phyloP scores from a whole-genome alignment of 2,113 vertebrate species.

The Nothocercus nigrocapillus region DNA sequence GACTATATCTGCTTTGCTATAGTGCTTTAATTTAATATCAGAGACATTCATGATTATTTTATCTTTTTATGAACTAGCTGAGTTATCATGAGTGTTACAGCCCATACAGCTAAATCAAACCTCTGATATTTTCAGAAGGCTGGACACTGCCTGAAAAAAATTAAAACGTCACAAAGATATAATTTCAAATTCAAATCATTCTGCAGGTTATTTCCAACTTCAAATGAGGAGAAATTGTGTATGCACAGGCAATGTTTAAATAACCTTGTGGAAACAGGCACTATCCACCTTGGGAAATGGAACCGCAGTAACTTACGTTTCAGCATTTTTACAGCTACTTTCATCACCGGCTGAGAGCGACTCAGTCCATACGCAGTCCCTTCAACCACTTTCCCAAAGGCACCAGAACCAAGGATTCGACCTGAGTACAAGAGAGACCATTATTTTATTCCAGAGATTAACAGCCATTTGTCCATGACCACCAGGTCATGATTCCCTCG shows the following conservation, averaged over 20 bases:
- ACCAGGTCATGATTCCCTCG: background rate
- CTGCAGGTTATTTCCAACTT: background rate
- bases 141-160: background rate
- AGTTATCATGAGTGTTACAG: background rate
- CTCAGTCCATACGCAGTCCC: constrained; percentile 96
- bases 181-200: background rate
- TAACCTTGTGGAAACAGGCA: background rate
- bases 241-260: background rate
- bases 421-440: constrained; percentile 73
- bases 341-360: constrained; percentile 96
- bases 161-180: background rate
- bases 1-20: background rate
- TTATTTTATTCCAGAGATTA: background rate
- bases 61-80: background rate
- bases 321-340: constrained; percentile 98
- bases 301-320: constrained; percentile 87
- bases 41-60: background rate
- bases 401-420: constrained; percentile 95
- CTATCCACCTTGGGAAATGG: background rate
- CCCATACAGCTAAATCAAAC: background rate
- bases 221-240: background rate
- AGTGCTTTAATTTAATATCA: background rate
- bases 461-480: background rate
- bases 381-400: constrained; percentile 98
- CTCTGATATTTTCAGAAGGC: background rate